phyloP scores from a whole-genome alignment of 2,888 invertebrate genomes.

The Cyclophora albipunctata region DNA sequence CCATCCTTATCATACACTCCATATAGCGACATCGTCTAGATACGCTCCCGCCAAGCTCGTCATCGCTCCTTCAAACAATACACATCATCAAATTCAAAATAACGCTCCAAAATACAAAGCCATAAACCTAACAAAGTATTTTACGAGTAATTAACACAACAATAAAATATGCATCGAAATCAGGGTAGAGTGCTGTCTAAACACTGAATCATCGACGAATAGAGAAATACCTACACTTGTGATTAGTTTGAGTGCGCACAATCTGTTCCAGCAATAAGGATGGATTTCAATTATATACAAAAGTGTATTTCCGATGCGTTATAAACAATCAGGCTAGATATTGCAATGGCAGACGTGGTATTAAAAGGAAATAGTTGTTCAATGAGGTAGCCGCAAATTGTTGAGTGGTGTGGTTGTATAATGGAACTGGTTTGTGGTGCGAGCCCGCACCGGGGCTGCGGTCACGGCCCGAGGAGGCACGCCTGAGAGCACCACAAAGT shows the following conservation, averaged over 20 bases:
- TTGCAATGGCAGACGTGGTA: conserved; percentile 6
- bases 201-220: conserved; percentile 35
- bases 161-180: conserved; percentile 49
- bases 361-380: conserved; percentile 15
- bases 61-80: conserved; percentile 16
- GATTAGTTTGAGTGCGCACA: background rate
- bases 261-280: background rate
- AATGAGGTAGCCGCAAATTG: conserved; percentile 19
- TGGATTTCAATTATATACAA: background rate
- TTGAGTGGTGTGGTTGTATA: conserved; percentile 4
- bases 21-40: background rate
- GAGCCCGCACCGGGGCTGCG: conserved; percentile 44
- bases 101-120: conserved; percentile 29
- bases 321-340: conserved; percentile 8
- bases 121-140: conserved; percentile 42
- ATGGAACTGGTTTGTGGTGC: conserved; percentile 56
- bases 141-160: conserved; percentile 44
- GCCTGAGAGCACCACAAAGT: conserved; percentile 57
- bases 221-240: conserved; percentile 11
- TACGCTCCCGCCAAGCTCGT: conserved; percentile 4
- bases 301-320: conserved; percentile 4
- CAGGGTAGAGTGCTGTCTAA: conserved; percentile 30
- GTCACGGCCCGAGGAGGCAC: conserved; percentile 51
- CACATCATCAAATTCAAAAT: conserved; percentile 24
- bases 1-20: background rate